Conservation (phyloP, 1,140 invertebrate species). For the Drosophila pectinifera region DNA sequence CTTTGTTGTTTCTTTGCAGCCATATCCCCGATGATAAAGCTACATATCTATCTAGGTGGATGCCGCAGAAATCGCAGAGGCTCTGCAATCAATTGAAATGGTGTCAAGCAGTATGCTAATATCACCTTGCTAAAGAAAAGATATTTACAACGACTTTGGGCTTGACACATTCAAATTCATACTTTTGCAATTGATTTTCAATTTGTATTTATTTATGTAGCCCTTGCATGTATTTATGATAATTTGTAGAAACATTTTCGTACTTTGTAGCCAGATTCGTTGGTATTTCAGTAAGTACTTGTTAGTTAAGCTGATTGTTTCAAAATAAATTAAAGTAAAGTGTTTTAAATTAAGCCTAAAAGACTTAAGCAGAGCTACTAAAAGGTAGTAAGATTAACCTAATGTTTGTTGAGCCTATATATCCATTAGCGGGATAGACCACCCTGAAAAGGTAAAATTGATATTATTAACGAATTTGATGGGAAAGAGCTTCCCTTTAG, state of each 20-base stretch:
- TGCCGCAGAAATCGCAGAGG: neutral
- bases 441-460: too few species aligned
- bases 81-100: conserved; percentile 5
- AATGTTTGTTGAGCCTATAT: neutral
- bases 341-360: neutral
- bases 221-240: neutral
- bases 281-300: too few species aligned
- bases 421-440: neutral
- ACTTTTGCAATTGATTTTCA: too few species aligned
- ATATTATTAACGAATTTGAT: neutral
- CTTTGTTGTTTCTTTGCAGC: conserved; percentile 53
- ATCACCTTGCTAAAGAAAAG: neutral
- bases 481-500: neutral
- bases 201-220: too few species aligned
- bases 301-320: too few species aligned
- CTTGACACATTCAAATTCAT: neutral
- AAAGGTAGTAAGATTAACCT: neutral
- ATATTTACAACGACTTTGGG: neutral
- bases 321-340: too few species aligned
- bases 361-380: neutral
- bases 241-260: conserved; percentile 14
- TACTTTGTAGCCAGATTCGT: conserved; percentile 54
- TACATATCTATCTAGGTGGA: neutral
- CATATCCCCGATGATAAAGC: neutral
- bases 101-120: conserved; percentile 1